Evolutionary conservation across 2,888 invertebrate species (phyloP).

Genomic region (Caradrina kadenii): DNA sequence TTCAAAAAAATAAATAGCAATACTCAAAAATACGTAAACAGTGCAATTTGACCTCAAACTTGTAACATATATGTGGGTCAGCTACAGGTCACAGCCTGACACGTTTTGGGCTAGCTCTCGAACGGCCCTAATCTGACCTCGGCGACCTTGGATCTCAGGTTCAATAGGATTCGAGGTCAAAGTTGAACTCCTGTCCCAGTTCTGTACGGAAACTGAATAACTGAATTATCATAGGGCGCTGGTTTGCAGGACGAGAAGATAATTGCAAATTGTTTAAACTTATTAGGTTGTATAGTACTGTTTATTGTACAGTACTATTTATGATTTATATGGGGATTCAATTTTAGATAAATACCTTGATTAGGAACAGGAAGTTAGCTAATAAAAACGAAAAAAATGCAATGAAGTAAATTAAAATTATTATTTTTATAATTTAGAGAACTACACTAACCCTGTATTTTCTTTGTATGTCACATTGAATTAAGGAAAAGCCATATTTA

Average conservation of each 20-base stretch:
- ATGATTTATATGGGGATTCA: background rate
- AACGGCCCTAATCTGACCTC: conserved; percentile 82
- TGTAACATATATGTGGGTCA: conserved; percentile 79
- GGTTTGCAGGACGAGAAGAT: conserved; percentile 18
- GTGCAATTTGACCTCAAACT: conserved; percentile 76
- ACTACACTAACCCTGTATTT: no score
- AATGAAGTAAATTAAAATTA: background rate
- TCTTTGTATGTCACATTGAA: no score
- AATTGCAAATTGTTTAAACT: conserved; percentile 1
- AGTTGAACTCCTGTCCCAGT: conserved; percentile 68
- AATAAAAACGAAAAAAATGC: background rate
- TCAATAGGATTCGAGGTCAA: conserved; percentile 74
- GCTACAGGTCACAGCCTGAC: conserved; percentile 72
- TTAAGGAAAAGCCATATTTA: no score
- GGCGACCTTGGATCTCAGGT: conserved; percentile 79
- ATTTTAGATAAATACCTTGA: background rate
- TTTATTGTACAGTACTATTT: no score
- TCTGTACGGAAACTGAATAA: conserved; percentile 53
- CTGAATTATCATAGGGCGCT: conserved; percentile 45
- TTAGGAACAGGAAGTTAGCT: background rate
- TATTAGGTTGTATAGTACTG: no score
- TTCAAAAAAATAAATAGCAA: background rate
- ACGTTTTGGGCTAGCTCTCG: conserved; percentile 82
- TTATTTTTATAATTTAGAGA: background rate
- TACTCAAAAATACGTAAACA: conserved; percentile 58